phyloP scores from a whole-genome alignment of 2,797 vertebrate species.

The Chelon auratus region DNA sequence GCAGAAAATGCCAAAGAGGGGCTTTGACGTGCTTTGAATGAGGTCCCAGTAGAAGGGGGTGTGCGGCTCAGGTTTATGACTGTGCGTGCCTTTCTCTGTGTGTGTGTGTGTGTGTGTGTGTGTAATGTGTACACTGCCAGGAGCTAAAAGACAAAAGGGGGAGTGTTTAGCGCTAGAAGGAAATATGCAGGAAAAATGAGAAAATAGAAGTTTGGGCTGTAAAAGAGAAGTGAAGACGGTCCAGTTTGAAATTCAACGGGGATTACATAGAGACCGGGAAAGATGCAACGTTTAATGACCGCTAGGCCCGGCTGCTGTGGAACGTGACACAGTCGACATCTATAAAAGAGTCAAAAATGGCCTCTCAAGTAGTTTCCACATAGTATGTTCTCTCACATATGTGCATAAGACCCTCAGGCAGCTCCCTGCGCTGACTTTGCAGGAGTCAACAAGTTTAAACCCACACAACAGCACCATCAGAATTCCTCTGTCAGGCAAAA shows the following conservation, averaged over 20 bases:
- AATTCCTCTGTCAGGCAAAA: slow-evolving; percentile 9
- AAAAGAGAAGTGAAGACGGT: slow-evolving; percentile 11
- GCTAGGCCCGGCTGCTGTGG: not conserved
- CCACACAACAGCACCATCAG: slow-evolving; percentile 11
- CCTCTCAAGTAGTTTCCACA: not conserved
- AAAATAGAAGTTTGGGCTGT: slow-evolving; percentile 2
- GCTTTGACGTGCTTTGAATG: slow-evolving; percentile 23
- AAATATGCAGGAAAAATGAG: not conserved
- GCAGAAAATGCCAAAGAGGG: slow-evolving; percentile 12
- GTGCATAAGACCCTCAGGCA: slow-evolving; percentile 12
- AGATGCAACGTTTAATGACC: slow-evolving; percentile 7
- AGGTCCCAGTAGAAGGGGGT: slow-evolving; percentile 48
- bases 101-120: slow-evolving; percentile 18
- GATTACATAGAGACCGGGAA: not conserved
- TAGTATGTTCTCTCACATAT: not conserved
- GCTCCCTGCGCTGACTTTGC: not conserved
- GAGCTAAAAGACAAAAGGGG: slow-evolving; percentile 10
- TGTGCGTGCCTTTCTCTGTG: slow-evolving; percentile 17
- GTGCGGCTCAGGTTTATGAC: slow-evolving; percentile 43
- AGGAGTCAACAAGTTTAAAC: slow-evolving; percentile 19
- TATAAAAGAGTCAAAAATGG: slow-evolving; percentile 12
- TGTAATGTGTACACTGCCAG: slow-evolving; percentile 6
- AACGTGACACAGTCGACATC: slow-evolving; percentile 23
- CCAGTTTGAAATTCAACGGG: slow-evolving; percentile 23
- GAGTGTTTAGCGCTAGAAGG: not conserved